Evolutionary conservation across 2,113 vertebrate genomes (phyloP).

Genomic region (Plestiodon gilberti): DNA sequence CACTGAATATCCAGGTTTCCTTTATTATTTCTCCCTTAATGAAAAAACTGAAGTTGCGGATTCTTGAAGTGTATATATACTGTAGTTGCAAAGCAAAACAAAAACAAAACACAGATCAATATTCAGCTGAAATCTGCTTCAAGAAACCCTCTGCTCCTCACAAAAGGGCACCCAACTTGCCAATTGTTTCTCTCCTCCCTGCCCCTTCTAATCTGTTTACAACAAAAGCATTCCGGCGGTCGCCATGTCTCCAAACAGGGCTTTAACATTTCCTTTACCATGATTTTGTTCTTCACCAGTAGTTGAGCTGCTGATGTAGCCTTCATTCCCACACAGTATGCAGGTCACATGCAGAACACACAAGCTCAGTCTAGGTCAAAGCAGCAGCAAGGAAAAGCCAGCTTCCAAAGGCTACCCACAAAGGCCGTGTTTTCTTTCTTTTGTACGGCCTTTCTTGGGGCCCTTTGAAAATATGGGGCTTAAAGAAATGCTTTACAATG

Average conservation of each 20-base stretch:
- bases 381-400: constrained; percentile 42
- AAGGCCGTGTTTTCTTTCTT: constrained; percentile 19
- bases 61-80: neutral
- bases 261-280: neutral
- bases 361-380: constrained; percentile 42
- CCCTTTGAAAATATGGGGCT: neutral
- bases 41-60: neutral
- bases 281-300: constrained; percentile 33
- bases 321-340: neutral
- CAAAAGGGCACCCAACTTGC: constrained; percentile 1
- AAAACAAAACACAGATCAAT: constrained; percentile 18
- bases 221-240: constrained; percentile 12
- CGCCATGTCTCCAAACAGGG: neutral
- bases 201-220: neutral
- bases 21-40: neutral
- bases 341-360: constrained; percentile 5
- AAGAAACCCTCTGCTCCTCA: neutral
- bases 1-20: neutral
- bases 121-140: neutral
- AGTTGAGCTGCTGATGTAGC: constrained; percentile 17
- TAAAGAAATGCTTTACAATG: constrained; percentile 7
- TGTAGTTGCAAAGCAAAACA: neutral
- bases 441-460: neutral
- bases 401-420: neutral
- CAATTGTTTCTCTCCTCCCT: neutral